Percentiles rank a stretch among this genome's conserved stretches.
These are phyloP conservation scores for Serranus cabrilla DNA, from an alignment of 2,797 vertebrate genomes.

Conservation along the genomic window DNA sequence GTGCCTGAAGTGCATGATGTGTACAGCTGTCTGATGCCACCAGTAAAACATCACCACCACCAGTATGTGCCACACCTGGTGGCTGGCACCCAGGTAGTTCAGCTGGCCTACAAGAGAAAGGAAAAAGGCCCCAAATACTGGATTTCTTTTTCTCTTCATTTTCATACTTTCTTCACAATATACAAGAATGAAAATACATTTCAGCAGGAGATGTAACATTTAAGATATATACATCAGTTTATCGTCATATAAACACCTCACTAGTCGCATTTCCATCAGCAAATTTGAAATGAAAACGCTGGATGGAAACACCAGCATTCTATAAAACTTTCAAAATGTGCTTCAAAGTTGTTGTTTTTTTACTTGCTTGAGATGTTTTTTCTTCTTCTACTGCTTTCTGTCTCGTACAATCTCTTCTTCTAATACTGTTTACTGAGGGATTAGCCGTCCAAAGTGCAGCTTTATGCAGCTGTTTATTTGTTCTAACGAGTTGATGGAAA, in stretches of 20 bases:
- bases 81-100: constrained; percentile 98
- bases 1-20: constrained; percentile 95
- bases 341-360: too few relatives aligned
- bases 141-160: background rate
- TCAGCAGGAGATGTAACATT: background rate
- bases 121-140: background rate
- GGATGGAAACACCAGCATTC: too few relatives aligned
- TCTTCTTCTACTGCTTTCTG: too few relatives aligned
- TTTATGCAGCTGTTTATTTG: too few relatives aligned
- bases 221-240: background rate
- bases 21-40: constrained; percentile 97
- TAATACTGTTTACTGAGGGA: too few relatives aligned
- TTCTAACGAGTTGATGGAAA: too few relatives aligned
- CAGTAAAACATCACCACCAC: constrained; percentile 98
- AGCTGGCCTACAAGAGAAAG: constrained; percentile 89
- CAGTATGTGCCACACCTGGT: constrained; percentile 98
- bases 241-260: background rate
- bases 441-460: too few relatives aligned
- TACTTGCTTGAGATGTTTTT: too few relatives aligned
- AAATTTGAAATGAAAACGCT: too few relatives aligned
- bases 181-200: background rate
- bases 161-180: background rate
- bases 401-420: too few relatives aligned
- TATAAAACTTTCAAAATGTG: too few relatives aligned
- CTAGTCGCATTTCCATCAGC: too few relatives aligned